Evolutionary conservation across 1,140 invertebrate species (phyloP).

Genomic region (Diplogasteroides magnus): DNA sequence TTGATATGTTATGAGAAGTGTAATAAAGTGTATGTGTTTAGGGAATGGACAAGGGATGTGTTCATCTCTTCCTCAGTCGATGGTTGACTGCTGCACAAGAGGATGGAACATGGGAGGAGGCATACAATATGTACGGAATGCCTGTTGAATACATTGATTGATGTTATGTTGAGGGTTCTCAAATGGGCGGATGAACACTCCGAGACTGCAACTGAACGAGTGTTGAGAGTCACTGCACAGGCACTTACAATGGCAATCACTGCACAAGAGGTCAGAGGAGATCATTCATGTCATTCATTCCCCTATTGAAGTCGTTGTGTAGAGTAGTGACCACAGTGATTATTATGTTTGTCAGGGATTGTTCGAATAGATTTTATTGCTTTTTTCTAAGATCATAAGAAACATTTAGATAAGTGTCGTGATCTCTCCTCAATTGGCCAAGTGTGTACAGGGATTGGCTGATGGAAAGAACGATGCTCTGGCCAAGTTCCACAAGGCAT

Average conservation of each 20-base stretch:
- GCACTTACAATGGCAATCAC: neutral
- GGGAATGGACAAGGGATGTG: neutral
- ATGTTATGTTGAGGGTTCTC: neutral
- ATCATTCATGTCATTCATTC: too few relatives aligned
- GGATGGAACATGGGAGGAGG: neutral
- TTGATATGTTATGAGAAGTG: neutral
- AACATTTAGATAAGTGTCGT: too few relatives aligned
- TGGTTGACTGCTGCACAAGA: neutral
- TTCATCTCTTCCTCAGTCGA: neutral
- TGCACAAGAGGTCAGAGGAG: neutral
- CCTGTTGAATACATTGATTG: neutral
- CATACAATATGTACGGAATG: neutral
- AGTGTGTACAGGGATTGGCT: too few relatives aligned
- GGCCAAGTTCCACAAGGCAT: too few relatives aligned
- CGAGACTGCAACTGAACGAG: neutral
- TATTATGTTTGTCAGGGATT: too few relatives aligned
- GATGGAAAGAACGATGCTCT: too few relatives aligned
- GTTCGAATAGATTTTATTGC: too few relatives aligned
- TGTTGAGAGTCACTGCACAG: neutral
- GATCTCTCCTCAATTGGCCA: too few relatives aligned
- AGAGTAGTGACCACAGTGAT: too few relatives aligned
- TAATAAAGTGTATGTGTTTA: neutral
- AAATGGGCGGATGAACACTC: neutral
- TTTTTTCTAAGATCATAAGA: too few relatives aligned
- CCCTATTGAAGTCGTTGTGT: too few relatives aligned